Percentiles rank a stretch among this genome's conserved stretches.
Evolutionary conservation across 2,113 vertebrate genomes (phyloP).

Genomic region (Erinaceus europaeus): DNA sequence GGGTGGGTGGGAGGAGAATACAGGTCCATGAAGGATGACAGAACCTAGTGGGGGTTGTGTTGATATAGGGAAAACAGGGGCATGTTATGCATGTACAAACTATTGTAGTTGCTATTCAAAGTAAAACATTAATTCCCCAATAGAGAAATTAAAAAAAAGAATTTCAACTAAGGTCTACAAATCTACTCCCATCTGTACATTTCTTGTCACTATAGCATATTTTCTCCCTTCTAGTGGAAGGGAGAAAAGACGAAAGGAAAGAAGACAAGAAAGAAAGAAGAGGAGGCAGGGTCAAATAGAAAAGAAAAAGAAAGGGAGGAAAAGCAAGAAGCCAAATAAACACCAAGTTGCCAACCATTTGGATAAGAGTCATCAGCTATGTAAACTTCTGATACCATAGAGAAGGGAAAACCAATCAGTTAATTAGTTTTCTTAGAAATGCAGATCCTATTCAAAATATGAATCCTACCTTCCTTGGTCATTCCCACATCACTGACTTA

Average conservation of each 20-base stretch:
- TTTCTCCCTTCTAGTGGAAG: conserved; percentile 9
- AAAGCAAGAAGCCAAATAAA: not conserved
- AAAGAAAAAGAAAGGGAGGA: not conserved
- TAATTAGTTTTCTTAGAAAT: not conserved
- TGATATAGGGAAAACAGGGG: no score
- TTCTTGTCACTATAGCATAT: no score
- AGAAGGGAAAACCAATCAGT: not conserved
- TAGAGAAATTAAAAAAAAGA: no score
- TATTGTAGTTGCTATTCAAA: no score
- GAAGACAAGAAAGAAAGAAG: not conserved
- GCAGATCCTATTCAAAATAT: not conserved
- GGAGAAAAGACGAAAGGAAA: not conserved
- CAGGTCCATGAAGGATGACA: no score
- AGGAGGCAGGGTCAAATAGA: not conserved
- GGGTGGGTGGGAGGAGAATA: no score
- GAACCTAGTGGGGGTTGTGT: no score
- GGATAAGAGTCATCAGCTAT: not conserved
- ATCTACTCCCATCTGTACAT: not conserved
- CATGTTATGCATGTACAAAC: no score
- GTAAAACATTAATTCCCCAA: no score
- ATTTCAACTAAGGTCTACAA: not conserved
- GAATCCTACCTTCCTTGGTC: not conserved
- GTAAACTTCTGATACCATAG: not conserved
- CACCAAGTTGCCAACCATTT: not conserved
- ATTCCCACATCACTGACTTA: not conserved